Evolutionary conservation across 2,888 invertebrate species (phyloP).

Genomic region (Pardosa pseudoannulata): DNA sequence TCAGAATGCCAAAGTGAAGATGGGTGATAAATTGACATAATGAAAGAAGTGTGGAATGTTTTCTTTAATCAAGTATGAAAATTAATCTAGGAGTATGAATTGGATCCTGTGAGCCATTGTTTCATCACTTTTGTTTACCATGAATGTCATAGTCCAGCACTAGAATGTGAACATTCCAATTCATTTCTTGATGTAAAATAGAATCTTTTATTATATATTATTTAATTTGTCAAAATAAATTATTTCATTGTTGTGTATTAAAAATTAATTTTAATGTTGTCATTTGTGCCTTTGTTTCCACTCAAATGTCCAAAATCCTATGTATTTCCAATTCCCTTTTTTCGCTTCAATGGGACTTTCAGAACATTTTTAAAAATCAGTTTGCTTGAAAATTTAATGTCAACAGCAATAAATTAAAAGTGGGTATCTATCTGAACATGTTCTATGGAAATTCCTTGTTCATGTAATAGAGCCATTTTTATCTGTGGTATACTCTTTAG

Average conservation of each 20-base stretch:
- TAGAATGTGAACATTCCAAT: slow-evolving; percentile 43
- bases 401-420: too few relatives aligned
- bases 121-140: neutral
- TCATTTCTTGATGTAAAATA: slow-evolving; percentile 56
- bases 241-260: slow-evolving; percentile 53
- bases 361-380: too few relatives aligned
- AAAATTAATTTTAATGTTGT: too few relatives aligned
- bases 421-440: too few relatives aligned
- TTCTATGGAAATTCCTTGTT: too few relatives aligned
- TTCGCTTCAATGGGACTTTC: too few relatives aligned
- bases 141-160: neutral
- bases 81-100: slow-evolving; percentile 2
- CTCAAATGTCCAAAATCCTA: too few relatives aligned
- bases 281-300: too few relatives aligned
- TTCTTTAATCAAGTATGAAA: slow-evolving; percentile 49
- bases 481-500: too few relatives aligned
- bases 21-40: slow-evolving; percentile 83
- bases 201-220: slow-evolving; percentile 33
- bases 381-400: too few relatives aligned
- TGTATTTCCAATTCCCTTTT: too few relatives aligned
- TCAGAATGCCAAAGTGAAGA: slow-evolving; percentile 85
- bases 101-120: neutral
- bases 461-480: too few relatives aligned
- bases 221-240: slow-evolving; percentile 44
- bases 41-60: neutral